Percentiles rank a stretch among this genome's conserved stretches.
These are phyloP conservation scores for Channallabes apus DNA, from an alignment of 2,797 vertebrate species.

Conservation along the genomic window DNA sequence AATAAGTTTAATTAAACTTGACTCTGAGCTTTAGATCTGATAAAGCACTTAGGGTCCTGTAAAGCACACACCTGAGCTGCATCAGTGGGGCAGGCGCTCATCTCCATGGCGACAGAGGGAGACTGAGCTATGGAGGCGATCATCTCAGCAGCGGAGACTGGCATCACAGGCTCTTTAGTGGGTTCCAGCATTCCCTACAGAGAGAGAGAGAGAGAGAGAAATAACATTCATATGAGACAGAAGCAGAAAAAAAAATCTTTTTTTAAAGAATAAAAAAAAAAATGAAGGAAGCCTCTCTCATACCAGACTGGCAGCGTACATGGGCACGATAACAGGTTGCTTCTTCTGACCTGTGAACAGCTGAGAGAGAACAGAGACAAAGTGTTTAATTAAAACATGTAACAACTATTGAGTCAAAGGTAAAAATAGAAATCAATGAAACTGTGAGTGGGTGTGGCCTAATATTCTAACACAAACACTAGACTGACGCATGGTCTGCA, in stretches of 20 bases:
- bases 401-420: neutral
- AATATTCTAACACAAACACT: neutral
- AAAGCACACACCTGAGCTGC: constrained; percentile 81
- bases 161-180: constrained; percentile 96
- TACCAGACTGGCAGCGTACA: constrained; percentile 97
- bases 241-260: too few species aligned
- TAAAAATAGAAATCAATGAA: neutral
- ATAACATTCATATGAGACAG: neutral
- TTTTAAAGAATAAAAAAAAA: too few species aligned
- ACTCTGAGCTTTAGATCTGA: neutral
- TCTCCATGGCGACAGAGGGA: constrained; percentile 77
- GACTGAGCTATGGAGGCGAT: constrained; percentile 93
- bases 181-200: constrained; percentile 97
- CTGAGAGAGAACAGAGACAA: constrained; percentile 62
- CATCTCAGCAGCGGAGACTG: constrained; percentile 95
- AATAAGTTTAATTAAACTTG: neutral
- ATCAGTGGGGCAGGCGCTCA: constrained; percentile 80
- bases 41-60: neutral
- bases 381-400: neutral
- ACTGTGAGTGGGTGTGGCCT: neutral
- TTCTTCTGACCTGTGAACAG: constrained; percentile 98
- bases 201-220: too few species aligned
- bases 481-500: neutral
- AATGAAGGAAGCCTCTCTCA: constrained; percentile 62
- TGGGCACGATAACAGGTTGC: constrained; percentile 96